Evolutionary conservation across 2,888 invertebrate genomes (phyloP), one percentile per base, ranked within the genome.

Genomic region (Agelastica alni): DNA sequence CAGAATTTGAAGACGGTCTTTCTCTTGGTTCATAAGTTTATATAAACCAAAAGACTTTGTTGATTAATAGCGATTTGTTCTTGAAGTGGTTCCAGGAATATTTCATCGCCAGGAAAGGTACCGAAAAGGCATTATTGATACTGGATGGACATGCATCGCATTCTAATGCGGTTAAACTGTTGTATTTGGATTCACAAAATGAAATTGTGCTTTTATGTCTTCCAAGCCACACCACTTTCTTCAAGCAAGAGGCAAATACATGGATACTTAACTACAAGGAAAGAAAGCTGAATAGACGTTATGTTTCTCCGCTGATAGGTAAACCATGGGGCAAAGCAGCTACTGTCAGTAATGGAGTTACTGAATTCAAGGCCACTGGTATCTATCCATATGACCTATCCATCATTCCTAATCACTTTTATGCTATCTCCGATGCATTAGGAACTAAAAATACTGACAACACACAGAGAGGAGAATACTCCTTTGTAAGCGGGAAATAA

Each of bases 11-110:
- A 16, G 60, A 62, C 53, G 56, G 63, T 16, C 41, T 60, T 28
- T 60, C 61, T 39, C 53, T 59, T 7, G 62, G 63, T 9, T 64
- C 58, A 2, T 4, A 12, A 5, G 32, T 63, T n/a, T 44, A 39
- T 7, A 65, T 63, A 61, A 53, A 44, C 37, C 18, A 53, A 43
- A 64, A 64, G 49, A 62, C 62, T 9, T 53, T 61, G 3, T 64
- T 55, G 36, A 54, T 64, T 9, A 51, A 51, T 32, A 31, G 20
- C 13, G 51, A 49, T 6, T 9, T 43, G 6, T 43, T 43, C 13
- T 28, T 28, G 12, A 12, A 17, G 9, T 44, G 32, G 7, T 37
- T 37, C 16, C 17, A 16, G 17, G 1, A 37, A 37, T 16, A 17
- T 16, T n/a, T n/a, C n/a, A n/a, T n/a, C 18, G 10, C 6, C 13